phyloP scores from a whole-genome alignment of 2,797 vertebrate species.

The Eulemur coronatus region DNA sequence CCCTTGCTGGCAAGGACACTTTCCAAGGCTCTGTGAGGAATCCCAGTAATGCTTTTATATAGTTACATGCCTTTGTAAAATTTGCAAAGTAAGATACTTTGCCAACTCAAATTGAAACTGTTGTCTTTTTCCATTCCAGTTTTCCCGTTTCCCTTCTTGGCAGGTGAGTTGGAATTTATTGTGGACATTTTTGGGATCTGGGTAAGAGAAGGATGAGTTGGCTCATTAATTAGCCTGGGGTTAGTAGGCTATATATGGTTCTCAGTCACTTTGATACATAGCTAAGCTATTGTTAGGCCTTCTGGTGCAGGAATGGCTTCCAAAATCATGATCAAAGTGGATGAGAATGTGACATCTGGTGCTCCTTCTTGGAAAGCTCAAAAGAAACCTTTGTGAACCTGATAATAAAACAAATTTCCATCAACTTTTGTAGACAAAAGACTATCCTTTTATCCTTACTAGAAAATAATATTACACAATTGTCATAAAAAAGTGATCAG shows the following conservation, averaged over 20 bases:
- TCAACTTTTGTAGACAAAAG: not conserved
- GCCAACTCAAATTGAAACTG: not conserved
- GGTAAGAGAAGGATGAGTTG: not conserved
- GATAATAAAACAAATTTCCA: not conserved
- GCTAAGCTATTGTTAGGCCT: not conserved
- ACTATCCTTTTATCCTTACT: not conserved
- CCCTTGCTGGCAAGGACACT: not conserved
- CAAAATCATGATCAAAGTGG: not conserved
- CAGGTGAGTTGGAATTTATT: not conserved
- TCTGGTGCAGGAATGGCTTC: not conserved
- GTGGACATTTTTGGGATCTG: not conserved
- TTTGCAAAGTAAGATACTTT: not conserved
- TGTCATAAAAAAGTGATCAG: not conserved
- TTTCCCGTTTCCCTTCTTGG: not conserved
- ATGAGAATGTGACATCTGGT: not conserved
- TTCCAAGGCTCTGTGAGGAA: not conserved
- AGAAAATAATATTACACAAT: not conserved
- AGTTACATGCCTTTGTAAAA: not conserved
- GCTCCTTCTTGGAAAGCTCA: not conserved
- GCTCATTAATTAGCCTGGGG: not conserved
- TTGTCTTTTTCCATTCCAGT: not conserved
- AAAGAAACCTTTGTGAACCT: not conserved
- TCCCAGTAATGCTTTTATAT: not conserved
- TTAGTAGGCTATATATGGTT: not conserved
- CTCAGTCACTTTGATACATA: not conserved